Base-by-base conservation (phyloP, 2,797 vertebrate genomes). In the Acrossocheilus wenchowensis region DNA sequence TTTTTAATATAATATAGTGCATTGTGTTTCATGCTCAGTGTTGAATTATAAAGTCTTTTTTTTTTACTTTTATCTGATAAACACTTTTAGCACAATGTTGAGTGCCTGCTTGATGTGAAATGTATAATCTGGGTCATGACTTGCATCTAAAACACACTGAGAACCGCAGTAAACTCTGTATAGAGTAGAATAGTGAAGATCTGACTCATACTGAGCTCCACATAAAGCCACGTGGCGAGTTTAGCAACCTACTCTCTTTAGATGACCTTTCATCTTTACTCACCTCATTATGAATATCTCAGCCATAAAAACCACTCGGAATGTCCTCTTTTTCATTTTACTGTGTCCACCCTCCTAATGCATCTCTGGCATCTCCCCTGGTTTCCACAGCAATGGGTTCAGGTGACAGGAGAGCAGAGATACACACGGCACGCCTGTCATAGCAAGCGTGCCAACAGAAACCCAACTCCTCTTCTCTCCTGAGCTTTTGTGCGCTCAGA, bases 391-490 rank as follows among this genome's bases (percentile, higher is more conserved):
- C 83, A 64, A 73, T 85, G 36, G 81, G 73, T 86, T 90, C 83
- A 89, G 86, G 87, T 90, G 85, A 85, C 88, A 57, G 45, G 66
- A 73, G 45, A 85, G 77, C 71, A 80, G 82, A 72, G 71, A 88
- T 82, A 50, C 77, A 84, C 80, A 81, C n/a, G 19, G 75, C 81
- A 84, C 48, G 39, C 80, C 80, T 88, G 85, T 88, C 80, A 89
- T 86, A 86, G 87, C 88, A 87, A 88, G 90, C 90, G 75, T 89
- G 87, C 88, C 88, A 89, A 41, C 64, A 83, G 88, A 90, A 88
- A 90, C 85, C 83, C 45, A 84, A 90, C 87, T 78, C 87, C 88
- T 64, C 69, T 84, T 17, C 74, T 79, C 60, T 69, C 66, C 86
- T 68, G 60, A 66, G 80, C 84, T 54, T 82, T 81, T 81, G 77